A percentile compares a stretch with the other conserved stretches of the same genome.
phyloP scores from a whole-genome alignment of 2,797 vertebrate genomes.

The Karalla daura region DNA sequence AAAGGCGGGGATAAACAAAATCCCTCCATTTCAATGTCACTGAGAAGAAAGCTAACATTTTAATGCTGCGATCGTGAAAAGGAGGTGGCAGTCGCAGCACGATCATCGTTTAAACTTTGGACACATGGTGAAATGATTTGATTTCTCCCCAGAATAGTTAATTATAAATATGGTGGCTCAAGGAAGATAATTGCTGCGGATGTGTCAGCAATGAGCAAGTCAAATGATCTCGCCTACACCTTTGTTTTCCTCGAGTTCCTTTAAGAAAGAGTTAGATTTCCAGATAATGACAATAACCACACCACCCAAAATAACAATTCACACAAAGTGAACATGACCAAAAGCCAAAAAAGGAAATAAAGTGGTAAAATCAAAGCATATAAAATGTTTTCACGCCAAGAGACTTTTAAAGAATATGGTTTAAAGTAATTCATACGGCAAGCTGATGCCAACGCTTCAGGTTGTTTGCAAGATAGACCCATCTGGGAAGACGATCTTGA shows the following conservation, averaged over 20 bases:
- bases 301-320: not conserved
- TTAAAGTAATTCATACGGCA: not conserved
- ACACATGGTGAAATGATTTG: constrained; percentile 61
- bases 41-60: constrained; percentile 86
- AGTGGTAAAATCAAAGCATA: not conserved
- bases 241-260: constrained; percentile 14
- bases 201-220: constrained; percentile 1
- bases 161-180: constrained; percentile 61
- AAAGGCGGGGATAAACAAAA: constrained; percentile 89
- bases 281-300: constrained; percentile 5
- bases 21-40: constrained; percentile 89
- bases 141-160: constrained; percentile 56
- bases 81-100: constrained; percentile 68
- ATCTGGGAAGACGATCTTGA: too few species aligned
- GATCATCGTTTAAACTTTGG: constrained; percentile 79
- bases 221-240: not conserved
- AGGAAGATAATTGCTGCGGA: constrained; percentile 8
- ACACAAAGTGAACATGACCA: not conserved
- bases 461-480: too few species aligned
- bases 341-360: not conserved
- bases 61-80: constrained; percentile 77
- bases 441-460: too few species aligned
- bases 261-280: constrained; percentile 11
- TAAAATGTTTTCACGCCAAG: not conserved
- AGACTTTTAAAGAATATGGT: not conserved